Evolutionary conservation across 2,888 invertebrate species (phyloP).

Genomic region (Morpho deidamia): DNA sequence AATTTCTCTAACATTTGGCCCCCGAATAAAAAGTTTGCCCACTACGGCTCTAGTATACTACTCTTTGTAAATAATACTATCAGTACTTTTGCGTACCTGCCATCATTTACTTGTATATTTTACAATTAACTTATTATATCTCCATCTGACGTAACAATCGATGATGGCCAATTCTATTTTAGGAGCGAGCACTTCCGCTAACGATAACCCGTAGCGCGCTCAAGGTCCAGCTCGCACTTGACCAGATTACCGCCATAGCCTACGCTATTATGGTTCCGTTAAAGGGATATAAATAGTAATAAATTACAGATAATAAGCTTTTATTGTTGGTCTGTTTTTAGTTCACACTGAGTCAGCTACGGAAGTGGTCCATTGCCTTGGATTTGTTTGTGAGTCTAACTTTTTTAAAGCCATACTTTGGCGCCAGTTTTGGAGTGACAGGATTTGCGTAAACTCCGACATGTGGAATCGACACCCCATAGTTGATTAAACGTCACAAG

Average conservation of each 20-base stretch:
- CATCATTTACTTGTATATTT: no score
- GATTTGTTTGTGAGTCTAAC: neutral
- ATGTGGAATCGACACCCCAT: no score
- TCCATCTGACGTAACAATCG: neutral
- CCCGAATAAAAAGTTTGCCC: no score
- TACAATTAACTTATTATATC: no score
- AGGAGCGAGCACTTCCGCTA: slow-evolving; percentile 20
- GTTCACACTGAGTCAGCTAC: slow-evolving; percentile 1
- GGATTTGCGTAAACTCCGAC: no score
- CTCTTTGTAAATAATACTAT: no score
- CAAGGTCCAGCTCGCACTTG: slow-evolving; percentile 22
- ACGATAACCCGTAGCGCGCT: slow-evolving; percentile 17
- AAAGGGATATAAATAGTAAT: slow-evolving; percentile 1
- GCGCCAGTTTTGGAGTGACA: no score
- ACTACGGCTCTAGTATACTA: no score
- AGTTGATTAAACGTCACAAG: no score
- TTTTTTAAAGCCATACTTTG: no score
- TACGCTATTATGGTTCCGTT: slow-evolving; percentile 5
- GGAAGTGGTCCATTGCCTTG: neutral
- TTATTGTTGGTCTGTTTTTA: slow-evolving; percentile 5
- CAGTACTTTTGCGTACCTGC: no score
- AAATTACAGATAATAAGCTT: neutral
- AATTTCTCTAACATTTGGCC: no score
- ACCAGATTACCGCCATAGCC: slow-evolving; percentile 9
- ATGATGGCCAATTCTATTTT: slow-evolving; percentile 21